Evolutionary conservation across 2,797 vertebrate species (phyloP).

Genomic region (Masticophis lateralis): DNA sequence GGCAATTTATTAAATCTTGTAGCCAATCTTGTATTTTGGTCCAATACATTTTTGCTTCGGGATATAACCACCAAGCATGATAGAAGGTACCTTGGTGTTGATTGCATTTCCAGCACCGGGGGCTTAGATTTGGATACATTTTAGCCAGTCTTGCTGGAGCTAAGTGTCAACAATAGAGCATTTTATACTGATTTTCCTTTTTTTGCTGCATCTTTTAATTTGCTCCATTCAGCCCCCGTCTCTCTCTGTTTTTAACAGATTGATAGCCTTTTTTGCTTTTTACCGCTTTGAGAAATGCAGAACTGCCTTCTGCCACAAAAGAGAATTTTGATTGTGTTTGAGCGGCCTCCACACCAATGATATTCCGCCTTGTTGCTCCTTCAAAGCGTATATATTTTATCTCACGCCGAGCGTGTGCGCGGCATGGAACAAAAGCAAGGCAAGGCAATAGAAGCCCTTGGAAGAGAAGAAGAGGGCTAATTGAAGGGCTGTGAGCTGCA

Average conservation of each 20-base stretch:
- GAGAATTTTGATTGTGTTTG: background rate
- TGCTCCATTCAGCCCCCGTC: background rate
- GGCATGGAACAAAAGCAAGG: conserved; percentile 32
- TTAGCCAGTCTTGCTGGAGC: too few relatives aligned
- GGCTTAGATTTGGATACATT: too few relatives aligned
- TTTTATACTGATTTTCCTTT: too few relatives aligned
- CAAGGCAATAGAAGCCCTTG: background rate
- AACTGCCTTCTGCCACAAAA: background rate
- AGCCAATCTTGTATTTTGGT: too few relatives aligned
- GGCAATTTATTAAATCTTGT: too few relatives aligned
- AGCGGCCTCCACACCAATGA: background rate
- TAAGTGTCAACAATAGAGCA: too few relatives aligned
- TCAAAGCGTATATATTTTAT: background rate
- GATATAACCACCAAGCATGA: too few relatives aligned
- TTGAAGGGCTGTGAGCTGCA: conserved; percentile 9
- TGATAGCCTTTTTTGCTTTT: background rate
- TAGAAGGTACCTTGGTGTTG: too few relatives aligned
- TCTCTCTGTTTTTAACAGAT: background rate
- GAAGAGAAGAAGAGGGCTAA: background rate
- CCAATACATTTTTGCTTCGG: too few relatives aligned
- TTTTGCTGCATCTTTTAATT: background rate
- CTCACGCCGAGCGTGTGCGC: conserved; percentile 15
- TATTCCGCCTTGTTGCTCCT: conserved; percentile 13
- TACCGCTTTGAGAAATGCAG: background rate
- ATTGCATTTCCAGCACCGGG: too few relatives aligned